These are phyloP conservation scores for Psettodes erumei DNA, from an alignment of 2,113 vertebrate genomes.

Conservation along the genomic window DNA sequence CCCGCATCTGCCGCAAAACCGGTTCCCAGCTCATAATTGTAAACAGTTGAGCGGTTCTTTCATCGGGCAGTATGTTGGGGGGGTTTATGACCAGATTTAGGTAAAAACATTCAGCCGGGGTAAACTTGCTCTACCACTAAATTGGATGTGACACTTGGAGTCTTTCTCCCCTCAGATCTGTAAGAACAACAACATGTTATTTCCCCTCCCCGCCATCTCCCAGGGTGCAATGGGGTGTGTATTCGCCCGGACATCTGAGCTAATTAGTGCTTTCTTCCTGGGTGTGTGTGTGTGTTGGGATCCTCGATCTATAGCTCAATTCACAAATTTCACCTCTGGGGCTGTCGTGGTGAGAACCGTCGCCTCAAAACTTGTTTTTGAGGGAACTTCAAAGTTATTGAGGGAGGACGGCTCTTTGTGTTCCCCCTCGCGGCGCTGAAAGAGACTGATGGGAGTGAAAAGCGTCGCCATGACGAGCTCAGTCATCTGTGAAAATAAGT, in stretches of 20 bases:
- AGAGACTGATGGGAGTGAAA: slow-evolving; percentile 77
- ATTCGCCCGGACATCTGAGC: slow-evolving; percentile 73
- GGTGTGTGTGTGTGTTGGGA: slow-evolving; percentile 15
- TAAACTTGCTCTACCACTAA: slow-evolving; percentile 3
- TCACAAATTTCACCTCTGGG: slow-evolving; percentile 74
- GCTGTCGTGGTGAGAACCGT: slow-evolving; percentile 80
- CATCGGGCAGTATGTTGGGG: background rate
- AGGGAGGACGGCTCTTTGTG: slow-evolving; percentile 77
- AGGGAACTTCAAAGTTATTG: slow-evolving; percentile 76
- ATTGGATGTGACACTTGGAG: slow-evolving; percentile 37
- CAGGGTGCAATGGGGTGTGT: slow-evolving; percentile 36
- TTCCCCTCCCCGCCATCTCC: slow-evolving; percentile 28
- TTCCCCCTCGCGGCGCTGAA: slow-evolving; percentile 64
- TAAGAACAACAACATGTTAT: slow-evolving; percentile 40
- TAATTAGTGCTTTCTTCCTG: slow-evolving; percentile 77
- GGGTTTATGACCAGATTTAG: background rate
- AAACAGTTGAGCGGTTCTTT: slow-evolving; percentile 44
- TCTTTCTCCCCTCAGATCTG: slow-evolving; percentile 19
- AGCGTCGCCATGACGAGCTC: slow-evolving; percentile 79
- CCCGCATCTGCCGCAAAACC: slow-evolving; percentile 35
- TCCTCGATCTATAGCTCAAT: slow-evolving; percentile 74
- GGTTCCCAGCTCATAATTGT: slow-evolving; percentile 37
- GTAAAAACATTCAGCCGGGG: background rate
- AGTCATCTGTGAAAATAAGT: slow-evolving; percentile 85
- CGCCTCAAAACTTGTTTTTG: slow-evolving; percentile 75